Conservation (phyloP, 1,140 invertebrate species). For the Hyles euphorbiae region DNA sequence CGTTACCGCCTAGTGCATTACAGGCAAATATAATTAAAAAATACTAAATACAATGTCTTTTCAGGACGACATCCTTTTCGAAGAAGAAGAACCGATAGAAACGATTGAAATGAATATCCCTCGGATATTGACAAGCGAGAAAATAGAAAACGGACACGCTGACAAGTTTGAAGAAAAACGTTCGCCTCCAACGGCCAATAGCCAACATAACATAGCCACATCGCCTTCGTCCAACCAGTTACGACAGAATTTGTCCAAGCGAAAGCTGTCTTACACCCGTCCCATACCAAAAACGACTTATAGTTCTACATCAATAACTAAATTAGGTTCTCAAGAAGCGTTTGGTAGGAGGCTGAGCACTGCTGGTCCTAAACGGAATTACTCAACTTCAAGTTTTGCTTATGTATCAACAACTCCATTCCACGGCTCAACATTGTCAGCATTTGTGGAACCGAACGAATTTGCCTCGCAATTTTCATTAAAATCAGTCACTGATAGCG, state of each 20-base stretch:
- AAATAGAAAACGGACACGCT: constrained; percentile 29
- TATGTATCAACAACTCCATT: constrained; percentile 89
- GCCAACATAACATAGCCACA: constrained; percentile 24
- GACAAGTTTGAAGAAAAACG: constrained; percentile 15
- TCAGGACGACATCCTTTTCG: constrained; percentile 68
- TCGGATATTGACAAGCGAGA: constrained; percentile 20
- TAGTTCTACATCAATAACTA: constrained; percentile 51
- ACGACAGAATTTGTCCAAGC: constrained; percentile 44
- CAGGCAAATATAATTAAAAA: not conserved
- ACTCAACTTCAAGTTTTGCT: constrained; percentile 87
- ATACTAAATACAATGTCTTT: constrained; percentile 19
- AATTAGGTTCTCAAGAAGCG: constrained; percentile 47
- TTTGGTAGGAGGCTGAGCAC: constrained; percentile 48
- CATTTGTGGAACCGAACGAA: constrained; percentile 80
- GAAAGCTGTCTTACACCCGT: constrained; percentile 51
- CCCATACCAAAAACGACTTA: constrained; percentile 46
- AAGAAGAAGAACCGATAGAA: constrained; percentile 73
- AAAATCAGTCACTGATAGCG: constrained; percentile 78
- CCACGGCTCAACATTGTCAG: constrained; percentile 87
- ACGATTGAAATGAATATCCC: constrained; percentile 44
- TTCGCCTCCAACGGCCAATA: constrained; percentile 33
- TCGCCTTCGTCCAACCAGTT: constrained; percentile 31
- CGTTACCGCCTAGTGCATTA: too few species aligned
- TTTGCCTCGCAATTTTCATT: constrained; percentile 86
- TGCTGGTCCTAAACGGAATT: constrained; percentile 76